Percentiles rank a stretch among this genome's conserved stretches.
Evolutionary conservation across 2,113 vertebrate species (phyloP).

Genomic region (Pavo muticus): DNA sequence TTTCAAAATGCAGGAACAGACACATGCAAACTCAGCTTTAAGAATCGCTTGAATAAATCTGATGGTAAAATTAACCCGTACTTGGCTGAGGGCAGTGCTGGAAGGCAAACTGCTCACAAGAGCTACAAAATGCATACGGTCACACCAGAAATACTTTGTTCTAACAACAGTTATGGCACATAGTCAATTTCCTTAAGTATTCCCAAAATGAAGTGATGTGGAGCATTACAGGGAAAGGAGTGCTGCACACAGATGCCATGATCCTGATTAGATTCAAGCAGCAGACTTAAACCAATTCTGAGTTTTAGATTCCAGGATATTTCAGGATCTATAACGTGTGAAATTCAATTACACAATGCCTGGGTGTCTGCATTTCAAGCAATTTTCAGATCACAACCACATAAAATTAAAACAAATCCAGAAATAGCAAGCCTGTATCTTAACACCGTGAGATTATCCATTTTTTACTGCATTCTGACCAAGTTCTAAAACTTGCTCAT

Average conservation of each 20-base stretch:
- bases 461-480: not conserved
- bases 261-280: conserved; percentile 68
- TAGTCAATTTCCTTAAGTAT: not conserved
- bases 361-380: conserved; percentile 67
- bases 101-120: not conserved
- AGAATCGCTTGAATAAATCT: not conserved
- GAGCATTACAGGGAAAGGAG: conserved; percentile 48
- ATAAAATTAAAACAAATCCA: conserved; percentile 62
- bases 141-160: not conserved
- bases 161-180: not conserved
- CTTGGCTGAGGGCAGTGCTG: not conserved
- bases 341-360: conserved; percentile 65
- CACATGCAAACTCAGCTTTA: not conserved
- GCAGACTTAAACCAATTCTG: conserved; percentile 56
- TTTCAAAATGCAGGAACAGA: not conserved
- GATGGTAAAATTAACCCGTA: not conserved
- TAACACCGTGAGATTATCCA: not conserved
- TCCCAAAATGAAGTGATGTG: conserved; percentile 38
- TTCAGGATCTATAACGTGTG: conserved; percentile 67
- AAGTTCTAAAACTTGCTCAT: not conserved
- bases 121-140: conserved; percentile 9
- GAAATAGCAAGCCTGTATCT: conserved; percentile 47
- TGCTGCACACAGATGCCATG: not conserved
- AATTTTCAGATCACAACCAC: conserved; percentile 57
- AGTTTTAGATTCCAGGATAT: conserved; percentile 58